Conservation (phyloP, 35 echinoderm and acorn worm species). For the Lytechinus variegatus region DNA sequence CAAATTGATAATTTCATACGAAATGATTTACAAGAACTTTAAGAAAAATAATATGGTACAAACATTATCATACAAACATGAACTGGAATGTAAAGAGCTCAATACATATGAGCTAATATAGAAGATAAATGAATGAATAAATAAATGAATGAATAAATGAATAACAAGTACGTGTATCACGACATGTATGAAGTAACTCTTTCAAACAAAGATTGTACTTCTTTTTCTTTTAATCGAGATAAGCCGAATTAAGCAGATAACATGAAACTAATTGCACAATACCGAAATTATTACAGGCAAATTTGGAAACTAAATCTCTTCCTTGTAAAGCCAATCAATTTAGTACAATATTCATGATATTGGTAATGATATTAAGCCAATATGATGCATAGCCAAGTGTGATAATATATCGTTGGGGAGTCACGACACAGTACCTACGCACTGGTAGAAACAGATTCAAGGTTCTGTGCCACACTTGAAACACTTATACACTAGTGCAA, state of each 20-base stretch:
- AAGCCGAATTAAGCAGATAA: background rate
- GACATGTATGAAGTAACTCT: background rate
- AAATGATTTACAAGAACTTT: background rate
- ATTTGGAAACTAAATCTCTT: too few species aligned
- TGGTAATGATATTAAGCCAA: too few species aligned
- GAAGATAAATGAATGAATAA: background rate
- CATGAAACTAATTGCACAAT: background rate
- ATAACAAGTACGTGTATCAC: background rate
- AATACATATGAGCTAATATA: background rate
- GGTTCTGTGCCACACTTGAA: too few species aligned
- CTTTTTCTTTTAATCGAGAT: background rate
- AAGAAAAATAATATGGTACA: background rate
- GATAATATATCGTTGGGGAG: too few species aligned
- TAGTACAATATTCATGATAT: too few species aligned
- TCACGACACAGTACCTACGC: too few species aligned
- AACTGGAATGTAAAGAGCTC: background rate
- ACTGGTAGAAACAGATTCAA: too few species aligned
- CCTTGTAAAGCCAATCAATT: too few species aligned
- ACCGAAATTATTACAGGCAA: background rate
- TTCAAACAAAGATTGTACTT: background rate
- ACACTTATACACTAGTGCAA: too few species aligned
- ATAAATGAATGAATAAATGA: background rate
- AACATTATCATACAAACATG: background rate
- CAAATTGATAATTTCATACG: conserved; percentile 20
- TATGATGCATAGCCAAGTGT: too few species aligned